Evolutionary conservation across 1,140 invertebrate genomes (phyloP).

Genomic region (Drosophila pachea): DNA sequence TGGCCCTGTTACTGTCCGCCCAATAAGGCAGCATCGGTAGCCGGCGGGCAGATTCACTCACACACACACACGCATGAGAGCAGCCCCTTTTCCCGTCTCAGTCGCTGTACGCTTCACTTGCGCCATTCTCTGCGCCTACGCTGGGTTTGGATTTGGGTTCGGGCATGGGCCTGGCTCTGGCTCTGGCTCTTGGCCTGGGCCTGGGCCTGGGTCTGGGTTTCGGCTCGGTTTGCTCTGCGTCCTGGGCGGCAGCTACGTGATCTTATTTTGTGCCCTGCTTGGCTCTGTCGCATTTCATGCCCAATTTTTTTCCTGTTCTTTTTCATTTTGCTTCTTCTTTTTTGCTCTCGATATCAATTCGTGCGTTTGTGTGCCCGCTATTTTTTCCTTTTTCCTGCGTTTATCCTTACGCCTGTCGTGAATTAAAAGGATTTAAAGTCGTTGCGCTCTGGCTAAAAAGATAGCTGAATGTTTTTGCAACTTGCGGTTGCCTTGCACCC

Average conservation of each 20-base stretch:
- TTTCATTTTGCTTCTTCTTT: background rate
- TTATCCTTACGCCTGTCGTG: conserved; percentile 69
- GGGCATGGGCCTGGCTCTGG: too few relatives aligned
- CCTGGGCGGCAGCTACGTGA: conserved; percentile 66
- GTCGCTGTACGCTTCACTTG: conserved; percentile 60
- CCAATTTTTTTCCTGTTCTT: conserved; percentile 53
- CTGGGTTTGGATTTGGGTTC: conserved; percentile 1
- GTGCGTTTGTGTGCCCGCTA: conserved; percentile 35
- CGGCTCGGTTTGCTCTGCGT: conserved; percentile 13
- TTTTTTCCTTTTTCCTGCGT: conserved; percentile 26
- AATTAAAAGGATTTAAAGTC: conserved; percentile 75
- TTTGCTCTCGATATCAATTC: conserved; percentile 64
- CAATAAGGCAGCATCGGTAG: conserved; percentile 33
- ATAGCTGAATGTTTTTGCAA: conserved; percentile 72
- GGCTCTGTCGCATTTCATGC: conserved; percentile 55
- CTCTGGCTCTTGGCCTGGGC: conserved; percentile 9
- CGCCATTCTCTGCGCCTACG: conserved; percentile 66
- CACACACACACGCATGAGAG: conserved; percentile 26
- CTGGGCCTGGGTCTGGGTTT: conserved; percentile 23
- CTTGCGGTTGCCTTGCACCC: conserved; percentile 67
- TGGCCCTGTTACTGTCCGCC: conserved; percentile 22
- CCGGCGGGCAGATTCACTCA: conserved; percentile 43
- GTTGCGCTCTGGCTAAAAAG: conserved; percentile 59
- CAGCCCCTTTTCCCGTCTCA: conserved; percentile 20
- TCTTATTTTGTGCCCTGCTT: conserved; percentile 65